Base-by-base conservation (phyloP, 2,797 vertebrate genomes). In the Galagoides demidoff region DNA sequence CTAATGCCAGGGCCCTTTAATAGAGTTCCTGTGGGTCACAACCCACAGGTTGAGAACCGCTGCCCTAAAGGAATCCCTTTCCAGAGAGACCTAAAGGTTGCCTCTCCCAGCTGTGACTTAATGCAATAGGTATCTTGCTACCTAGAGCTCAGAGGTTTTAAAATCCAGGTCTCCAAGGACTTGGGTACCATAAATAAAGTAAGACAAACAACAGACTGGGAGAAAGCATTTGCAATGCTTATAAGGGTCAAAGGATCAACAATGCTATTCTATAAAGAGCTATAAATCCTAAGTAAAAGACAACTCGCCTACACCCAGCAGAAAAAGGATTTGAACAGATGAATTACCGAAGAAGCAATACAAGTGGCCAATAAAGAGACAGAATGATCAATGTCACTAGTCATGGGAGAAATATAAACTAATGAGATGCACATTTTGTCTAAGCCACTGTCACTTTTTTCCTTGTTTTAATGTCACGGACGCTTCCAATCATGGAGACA, bases 391-490 rank as follows among this genome's bases (percentile, higher is more conserved):
- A 9, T 78, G 49, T 82, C 20, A 12, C 61, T 5, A 49, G 57
- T 37, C 27, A 29, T 1, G 17, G 63, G 29, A 20, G 22, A 84
- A 81, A 90, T 27, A 20, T 43, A 79, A 81, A 87, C 8, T n/a
- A 57, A 29, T 4, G 14, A 66, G 71, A 70, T 19, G 11, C 8
- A 59, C 13, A 39, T 61, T 77, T 87, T 55, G 49, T 57, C 43
- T 64, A 89, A 92, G 39, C 34, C 17, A 52, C 23, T 23, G 7
- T 43, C 5, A 10, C 23, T 57, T 22, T 88, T 64, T 71, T 27
- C 52, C 52, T 76, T 66, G 49, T 89, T 84, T 95, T 86, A 63
- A 92, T 89, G 25, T 86, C 84, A 43, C 8, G 10, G 66, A 74
- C 52, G 76, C n/a, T 63, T 90, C 49, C 76, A 39, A 43, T 10